Percentiles rank a stretch among this genome's conserved stretches.
Conservation (phyloP, 2,113 vertebrate species). For the Ptilonorhynchus violaceus region DNA sequence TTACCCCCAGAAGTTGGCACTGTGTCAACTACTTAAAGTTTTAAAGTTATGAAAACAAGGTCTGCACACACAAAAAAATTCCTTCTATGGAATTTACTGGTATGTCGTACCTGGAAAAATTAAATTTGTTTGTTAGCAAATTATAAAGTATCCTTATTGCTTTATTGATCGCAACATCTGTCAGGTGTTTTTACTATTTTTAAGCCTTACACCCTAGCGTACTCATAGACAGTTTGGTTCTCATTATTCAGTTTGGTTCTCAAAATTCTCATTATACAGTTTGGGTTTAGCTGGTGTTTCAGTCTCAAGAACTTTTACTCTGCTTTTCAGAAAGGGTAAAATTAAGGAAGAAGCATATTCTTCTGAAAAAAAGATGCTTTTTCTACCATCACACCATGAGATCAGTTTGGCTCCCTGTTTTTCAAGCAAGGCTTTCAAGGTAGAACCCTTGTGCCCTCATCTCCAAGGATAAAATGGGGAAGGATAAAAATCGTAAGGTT, state of each 20-base stretch:
- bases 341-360: background rate
- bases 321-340: background rate
- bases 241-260: too few species aligned
- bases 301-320: background rate
- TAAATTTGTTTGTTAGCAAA: background rate
- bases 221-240: too few species aligned
- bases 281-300: background rate
- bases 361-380: background rate
- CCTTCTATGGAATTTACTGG: background rate
- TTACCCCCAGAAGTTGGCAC: slow-evolving; percentile 54
- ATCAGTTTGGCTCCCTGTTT: background rate
- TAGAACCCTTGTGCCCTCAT: rapidly evolving
- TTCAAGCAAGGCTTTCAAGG: background rate
- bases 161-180: background rate
- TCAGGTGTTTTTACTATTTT: background rate
- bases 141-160: background rate
- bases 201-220: background rate
- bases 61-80: background rate
- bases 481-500: background rate
- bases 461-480: background rate
- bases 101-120: background rate
- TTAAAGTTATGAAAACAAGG: slow-evolving; percentile 71
- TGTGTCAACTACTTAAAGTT: slow-evolving; percentile 69
- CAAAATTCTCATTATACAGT: background rate
- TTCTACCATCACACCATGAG: background rate